Evolutionary conservation across 1,140 invertebrate genomes (phyloP), one percentile per base, ranked within the genome.

Genomic region (Daktulosphaira vitifoliae): DNA sequence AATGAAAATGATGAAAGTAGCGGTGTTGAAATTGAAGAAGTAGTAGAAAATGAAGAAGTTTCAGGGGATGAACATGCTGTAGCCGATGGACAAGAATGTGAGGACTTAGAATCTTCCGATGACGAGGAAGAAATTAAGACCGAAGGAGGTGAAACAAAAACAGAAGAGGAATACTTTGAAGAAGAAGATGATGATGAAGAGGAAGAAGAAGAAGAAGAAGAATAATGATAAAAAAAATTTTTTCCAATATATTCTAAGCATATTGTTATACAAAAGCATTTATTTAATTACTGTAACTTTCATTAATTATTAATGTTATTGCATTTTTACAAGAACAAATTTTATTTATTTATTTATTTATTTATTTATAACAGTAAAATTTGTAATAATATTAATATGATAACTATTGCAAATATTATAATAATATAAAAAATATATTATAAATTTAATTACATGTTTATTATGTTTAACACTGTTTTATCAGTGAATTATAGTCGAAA

Each of bases 131-230:
- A 62, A 48, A 46, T 42, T 3, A 44, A 65, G 46, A 33, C 37
- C 2, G 54, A 51, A 65, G 56, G 59, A 46, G 54, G 37, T 22
- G 56, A 51, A 6, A 33, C 29, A 33, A 33, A 33, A 33, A 5
- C 29, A 11, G 44, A 49, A 64, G 52, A 68, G 51, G 65, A 46
- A 44, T 65, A 65, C 3, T 54, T 59, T 16, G 39, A 49, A 18
- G 52, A 48, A n/a, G 56, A 67, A 39, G 54, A 67, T 2, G 56
- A 62, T 20, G 42, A 39, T 3, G 56, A 65, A 46, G 48, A 53
- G 4, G 53, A 51, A 65, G 56, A 67, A 53, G 54, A 62, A 38
- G 56, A 51, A 59, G 29, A 66, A 18, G 29, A 25, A 18, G 15
- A 16, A 25, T 38, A 15, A 42, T 25, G 22, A 11, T 29, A 54